Evolutionary conservation across 2,797 vertebrate species (phyloP), one percentile per base, ranked within the genome.

Genomic region (Hoplostethus atlanticus): DNA sequence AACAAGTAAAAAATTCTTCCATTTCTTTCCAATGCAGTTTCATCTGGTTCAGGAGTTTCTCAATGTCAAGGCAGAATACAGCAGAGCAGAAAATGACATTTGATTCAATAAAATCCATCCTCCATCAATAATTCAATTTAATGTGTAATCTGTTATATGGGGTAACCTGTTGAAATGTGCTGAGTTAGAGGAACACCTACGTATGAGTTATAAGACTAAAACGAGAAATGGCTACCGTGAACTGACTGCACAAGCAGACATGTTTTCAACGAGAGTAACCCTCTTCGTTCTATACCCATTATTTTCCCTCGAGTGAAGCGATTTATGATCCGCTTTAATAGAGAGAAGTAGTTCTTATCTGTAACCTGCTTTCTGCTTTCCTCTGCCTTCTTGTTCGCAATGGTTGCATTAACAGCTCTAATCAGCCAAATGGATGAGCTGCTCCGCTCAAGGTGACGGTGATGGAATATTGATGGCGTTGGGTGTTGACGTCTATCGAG

Each of bases 391-490:
- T 64, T 75, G 50, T 59, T 50, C 69, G 62, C 38, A 44, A 63
- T 17, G 42, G 71, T 64, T 78, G 64, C 67, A 53, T 61, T 74
- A 87, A 80, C 52, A 70, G 44, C 75, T 80, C 64, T 81, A 87
- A 91, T 89, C 82, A 81, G 61, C 47, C 62, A 75, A 87, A 86
- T 84, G 78, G 77, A 86, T 76, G 75, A 76, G 69, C 59, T 57
- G 77, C 73, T 64, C 64, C 69, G 47, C 47, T 70, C 61, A 28
- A 48, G 54, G 66, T 77, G 71, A 40, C 9, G 10, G 50, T 51
- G 17, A 85, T 72, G 61, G 81, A 84, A 66, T 84, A 85, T 73
- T 83, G 73, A 93, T 81, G 76, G 56, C 1, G 5, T 44, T 31
- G 59, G 55, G 53, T 38, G 68, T 61, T 53, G 64, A 66, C 36